Evolutionary conservation across 2,113 vertebrate species (phyloP).

Genomic region (Daboia siamensis): DNA sequence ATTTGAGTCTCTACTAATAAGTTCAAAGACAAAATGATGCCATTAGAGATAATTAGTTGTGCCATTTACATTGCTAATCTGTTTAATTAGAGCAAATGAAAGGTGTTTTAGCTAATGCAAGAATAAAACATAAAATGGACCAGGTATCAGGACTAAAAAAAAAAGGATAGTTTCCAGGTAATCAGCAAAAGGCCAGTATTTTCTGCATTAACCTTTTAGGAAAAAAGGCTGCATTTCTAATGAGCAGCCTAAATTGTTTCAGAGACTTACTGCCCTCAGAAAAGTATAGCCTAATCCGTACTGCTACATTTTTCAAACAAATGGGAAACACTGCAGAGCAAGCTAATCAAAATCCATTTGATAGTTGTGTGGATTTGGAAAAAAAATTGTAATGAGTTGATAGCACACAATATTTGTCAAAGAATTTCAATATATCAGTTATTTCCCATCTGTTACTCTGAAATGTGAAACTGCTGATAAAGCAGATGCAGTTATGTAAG

Average conservation of each 20-base stretch:
- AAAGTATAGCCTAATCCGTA: conserved; percentile 41
- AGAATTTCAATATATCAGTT: conserved; percentile 44
- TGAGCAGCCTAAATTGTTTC: conserved; percentile 48
- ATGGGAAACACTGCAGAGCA: conserved; percentile 46
- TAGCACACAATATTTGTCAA: conserved; percentile 38
- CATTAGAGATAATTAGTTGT: conserved; percentile 16
- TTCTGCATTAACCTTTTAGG: conserved; percentile 35
- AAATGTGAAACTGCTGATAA: conserved; percentile 35
- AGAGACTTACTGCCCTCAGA: conserved; percentile 34
- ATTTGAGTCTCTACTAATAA: conserved; percentile 5
- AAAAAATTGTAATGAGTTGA: conserved; percentile 42
- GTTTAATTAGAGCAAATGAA: conserved; percentile 36
- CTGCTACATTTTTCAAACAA: conserved; percentile 43
- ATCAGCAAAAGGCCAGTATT: conserved; percentile 3
- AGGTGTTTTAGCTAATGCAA: conserved; percentile 19
- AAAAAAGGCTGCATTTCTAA: conserved; percentile 52
- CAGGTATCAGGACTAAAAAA: conserved; percentile 34
- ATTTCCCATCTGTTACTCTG: conserved; percentile 7
- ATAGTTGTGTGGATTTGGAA: conserved; percentile 26
- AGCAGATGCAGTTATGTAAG: conserved; percentile 6
- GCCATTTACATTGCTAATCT: conserved; percentile 25
- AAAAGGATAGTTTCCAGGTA: conserved; percentile 15
- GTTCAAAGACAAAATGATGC: conserved; percentile 2
- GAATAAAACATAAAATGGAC: not conserved
- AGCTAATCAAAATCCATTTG: conserved; percentile 45